Base-by-base conservation (phyloP, 2,113 vertebrate genomes). In the Glaucomys volans region DNA sequence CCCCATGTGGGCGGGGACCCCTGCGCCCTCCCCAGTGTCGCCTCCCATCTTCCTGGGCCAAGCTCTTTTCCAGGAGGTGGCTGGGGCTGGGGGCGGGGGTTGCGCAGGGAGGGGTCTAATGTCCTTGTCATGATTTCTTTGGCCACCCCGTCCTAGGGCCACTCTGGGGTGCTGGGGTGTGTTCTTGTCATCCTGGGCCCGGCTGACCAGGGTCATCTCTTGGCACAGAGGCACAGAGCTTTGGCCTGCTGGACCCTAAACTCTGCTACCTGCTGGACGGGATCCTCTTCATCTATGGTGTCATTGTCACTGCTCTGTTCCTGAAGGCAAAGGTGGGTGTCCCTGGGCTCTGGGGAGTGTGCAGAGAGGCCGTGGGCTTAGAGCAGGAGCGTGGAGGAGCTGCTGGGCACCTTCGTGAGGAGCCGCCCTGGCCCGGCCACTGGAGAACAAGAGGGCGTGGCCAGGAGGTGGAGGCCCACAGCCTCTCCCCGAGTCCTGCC, bases 201-300 rank as follows among this genome's bases (percentile, higher is more conserved):
- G 64, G 30, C 87, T 95, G 69, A 96, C 57, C 18, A 24, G 3
- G 11, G 47, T 79, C 42, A 0, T 94, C 52, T 94, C 95, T 72
- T 35, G 42, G 54, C 32, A 62, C 96, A 98, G 98, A 90, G 47
- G 98, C 98, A 26, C 98, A 98, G 91, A 97, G 95, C 72, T 98
- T 98, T 0, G 99, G 99, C 52, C 95, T 99, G 54, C 98, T 99
- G 14, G 99, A 99, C 81, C 99, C 99, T 35, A 95, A 85, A 37
- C 97, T 99, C 71, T 99, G 99, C 92, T 99, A 99, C 96, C 1
- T 99, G 69, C 97, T 99, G 97, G 99, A 99, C 35, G 99, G 99
- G 3, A 97, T 99, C 97, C 99, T 99, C 26, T 98, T 99, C 64
- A 77, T 99, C 30, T 99, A 99, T 0, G 99, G 99, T 0, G 66